Percentiles rank a stretch among this genome's conserved stretches.
These are phyloP conservation scores for Terebella lapidaria DNA, from an alignment of 2,888 invertebrate species.

Conservation along the genomic window DNA sequence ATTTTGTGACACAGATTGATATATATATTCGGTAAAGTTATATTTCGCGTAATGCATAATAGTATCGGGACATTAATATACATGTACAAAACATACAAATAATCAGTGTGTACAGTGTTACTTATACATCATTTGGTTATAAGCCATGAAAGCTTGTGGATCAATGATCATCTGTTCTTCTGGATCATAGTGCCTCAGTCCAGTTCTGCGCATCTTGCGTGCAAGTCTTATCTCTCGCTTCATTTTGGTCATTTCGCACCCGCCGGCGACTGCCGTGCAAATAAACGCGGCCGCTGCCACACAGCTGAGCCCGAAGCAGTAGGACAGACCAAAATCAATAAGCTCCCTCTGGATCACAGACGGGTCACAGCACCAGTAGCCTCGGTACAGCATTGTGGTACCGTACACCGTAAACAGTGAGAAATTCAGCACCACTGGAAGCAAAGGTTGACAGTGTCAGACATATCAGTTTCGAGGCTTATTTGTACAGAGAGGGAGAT, in stretches of 20 bases:
- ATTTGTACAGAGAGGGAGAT: no score
- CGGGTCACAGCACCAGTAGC: constrained; percentile 6
- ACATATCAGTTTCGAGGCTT: not conserved
- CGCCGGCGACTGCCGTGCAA: not conserved
- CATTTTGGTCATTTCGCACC: not conserved
- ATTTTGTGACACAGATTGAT: no score
- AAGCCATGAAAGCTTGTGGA: not conserved
- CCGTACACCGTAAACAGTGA: constrained; percentile 1
- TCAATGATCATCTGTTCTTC: not conserved
- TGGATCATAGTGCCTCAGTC: not conserved
- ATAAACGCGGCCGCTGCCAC: not conserved
- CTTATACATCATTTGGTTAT: no score
- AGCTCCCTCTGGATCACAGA: constrained; percentile 5
- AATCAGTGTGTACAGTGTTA: no score
- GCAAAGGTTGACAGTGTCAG: not conserved
- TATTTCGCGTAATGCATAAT: no score
- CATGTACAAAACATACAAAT: no score
- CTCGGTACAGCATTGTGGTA: constrained; percentile 2
- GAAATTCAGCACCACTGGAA: not conserved
- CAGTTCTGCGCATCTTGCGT: not conserved
- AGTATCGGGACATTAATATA: no score
- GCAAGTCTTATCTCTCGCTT: not conserved
- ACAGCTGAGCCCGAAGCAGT: not conserved
- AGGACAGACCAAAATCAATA: not conserved
- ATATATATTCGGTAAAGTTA: no score